phyloP scores from a whole-genome alignment of 2,113 vertebrate genomes.

The Tetrao urogallus region DNA sequence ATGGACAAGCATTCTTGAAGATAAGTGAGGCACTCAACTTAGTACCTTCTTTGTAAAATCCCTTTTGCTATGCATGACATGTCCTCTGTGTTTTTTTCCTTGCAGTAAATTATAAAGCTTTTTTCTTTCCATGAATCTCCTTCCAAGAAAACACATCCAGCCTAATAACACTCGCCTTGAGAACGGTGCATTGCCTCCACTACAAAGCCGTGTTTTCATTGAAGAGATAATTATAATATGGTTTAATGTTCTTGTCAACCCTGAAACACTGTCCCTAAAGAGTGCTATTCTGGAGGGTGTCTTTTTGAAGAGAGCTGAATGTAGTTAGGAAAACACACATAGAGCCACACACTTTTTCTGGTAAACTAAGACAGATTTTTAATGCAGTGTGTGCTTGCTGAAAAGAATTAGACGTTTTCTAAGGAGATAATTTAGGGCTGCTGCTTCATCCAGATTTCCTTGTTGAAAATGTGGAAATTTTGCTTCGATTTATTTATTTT shows the following conservation, averaged over 20 bases:
- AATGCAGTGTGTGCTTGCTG: background rate
- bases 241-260: constrained; percentile 72
- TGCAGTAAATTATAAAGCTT: constrained; percentile 69
- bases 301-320: constrained; percentile 61
- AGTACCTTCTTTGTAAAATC: constrained; percentile 69
- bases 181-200: constrained; percentile 33
- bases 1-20: constrained; percentile 51
- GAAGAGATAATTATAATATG: constrained; percentile 74
- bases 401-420: background rate
- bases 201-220: constrained; percentile 65
- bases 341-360: constrained; percentile 11
- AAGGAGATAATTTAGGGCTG: constrained; percentile 4
- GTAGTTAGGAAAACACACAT: constrained; percentile 26
- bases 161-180: constrained; percentile 63
- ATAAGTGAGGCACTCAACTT: constrained; percentile 71
- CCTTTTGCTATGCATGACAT: constrained; percentile 72
- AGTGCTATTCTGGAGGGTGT: constrained; percentile 49
- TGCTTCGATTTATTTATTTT: constrained; percentile 2
- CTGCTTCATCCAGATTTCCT: background rate
- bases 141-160: constrained; percentile 65
- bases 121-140: constrained; percentile 65
- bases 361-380: constrained; percentile 28
- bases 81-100: constrained; percentile 58
- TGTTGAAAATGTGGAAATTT: background rate
- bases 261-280: constrained; percentile 64